These are phyloP conservation scores for Apostichopus japonicus DNA, from an alignment of 35 echinoderm and acorn worm species.

Conservation along the genomic window DNA sequence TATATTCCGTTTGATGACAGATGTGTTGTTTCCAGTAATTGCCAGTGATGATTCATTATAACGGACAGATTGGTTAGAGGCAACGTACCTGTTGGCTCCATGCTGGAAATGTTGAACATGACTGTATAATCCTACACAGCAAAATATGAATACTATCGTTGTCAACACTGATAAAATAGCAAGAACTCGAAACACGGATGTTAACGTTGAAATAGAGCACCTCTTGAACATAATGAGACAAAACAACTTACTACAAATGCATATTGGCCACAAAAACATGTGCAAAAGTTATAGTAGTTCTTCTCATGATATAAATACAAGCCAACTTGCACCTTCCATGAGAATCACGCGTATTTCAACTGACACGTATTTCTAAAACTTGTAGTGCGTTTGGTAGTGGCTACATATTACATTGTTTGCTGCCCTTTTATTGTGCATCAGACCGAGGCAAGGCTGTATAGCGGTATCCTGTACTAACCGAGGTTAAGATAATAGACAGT, in stretches of 20 bases:
- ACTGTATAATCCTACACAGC: not conserved
- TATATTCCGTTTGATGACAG: not conserved
- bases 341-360: no score
- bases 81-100: not conserved
- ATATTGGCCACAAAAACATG: no score
- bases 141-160: not conserved
- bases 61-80: not conserved
- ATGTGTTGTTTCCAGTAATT: not conserved
- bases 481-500: no score
- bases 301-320: no score
- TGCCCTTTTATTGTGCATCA: not conserved
- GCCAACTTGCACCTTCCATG: no score
- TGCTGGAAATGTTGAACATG: not conserved
- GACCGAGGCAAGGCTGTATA: not conserved
- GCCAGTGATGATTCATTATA: not conserved
- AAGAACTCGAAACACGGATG: constrained; percentile 21
- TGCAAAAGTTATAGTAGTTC: no score
- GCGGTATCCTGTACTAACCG: no score
- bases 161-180: constrained; percentile 17
- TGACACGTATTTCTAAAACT: no score
- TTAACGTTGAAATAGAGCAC: constrained; percentile 2
- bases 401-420: no score
- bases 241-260: not conserved
- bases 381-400: no score
- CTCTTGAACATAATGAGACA: constrained; percentile 4